Base-by-base conservation (phyloP, 2,797 vertebrate genomes). In the Enoplosus armatus region DNA sequence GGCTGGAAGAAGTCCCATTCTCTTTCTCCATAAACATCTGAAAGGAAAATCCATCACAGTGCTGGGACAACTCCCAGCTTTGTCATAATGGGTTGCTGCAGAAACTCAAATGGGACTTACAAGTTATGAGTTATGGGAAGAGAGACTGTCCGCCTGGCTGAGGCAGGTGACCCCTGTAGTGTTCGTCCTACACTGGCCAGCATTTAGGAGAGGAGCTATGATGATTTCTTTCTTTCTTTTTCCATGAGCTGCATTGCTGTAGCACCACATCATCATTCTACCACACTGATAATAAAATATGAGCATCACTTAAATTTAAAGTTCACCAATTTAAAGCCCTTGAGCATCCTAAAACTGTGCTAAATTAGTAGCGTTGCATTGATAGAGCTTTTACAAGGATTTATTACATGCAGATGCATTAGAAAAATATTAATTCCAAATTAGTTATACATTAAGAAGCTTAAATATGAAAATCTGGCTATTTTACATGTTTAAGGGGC, bases 1-100 rank as follows among this genome's bases (percentile, higher is more conserved):
- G 72, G 74, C 82, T 89, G 80, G 81, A 68, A 88, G 80, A 88
- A 72, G n/a, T 64, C 69, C 60, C n/a, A 62, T 75, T 80, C 41
- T 87, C 27, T 66, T 39, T 84, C 78, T 77, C 65, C 65, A 77
- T 74, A 79, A 93, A 91, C 88, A 95, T 92, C 86, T 93, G 92
- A 87, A 80, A 75, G 61, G 85, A 87, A 90, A 78, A 93, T 94
- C 85, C 72, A 72, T 91, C 77, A 72, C 47, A 75, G 79, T 59
- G 20, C 69, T 86, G 67, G 80, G 79, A 74, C 35, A 50, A 75
- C 77, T 88, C 86, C 82, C 80, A 87, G 76, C 54, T 60, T 90
- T 91, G 82, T 93, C 89, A 84, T 84, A 81, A 88, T 20, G 4
- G 27, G 35, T 88, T 92, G 67, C 87, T 83, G 45, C 58, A 79